Evolutionary conservation across 2,113 vertebrate species (phyloP).

Genomic region (Gavia stellata): DNA sequence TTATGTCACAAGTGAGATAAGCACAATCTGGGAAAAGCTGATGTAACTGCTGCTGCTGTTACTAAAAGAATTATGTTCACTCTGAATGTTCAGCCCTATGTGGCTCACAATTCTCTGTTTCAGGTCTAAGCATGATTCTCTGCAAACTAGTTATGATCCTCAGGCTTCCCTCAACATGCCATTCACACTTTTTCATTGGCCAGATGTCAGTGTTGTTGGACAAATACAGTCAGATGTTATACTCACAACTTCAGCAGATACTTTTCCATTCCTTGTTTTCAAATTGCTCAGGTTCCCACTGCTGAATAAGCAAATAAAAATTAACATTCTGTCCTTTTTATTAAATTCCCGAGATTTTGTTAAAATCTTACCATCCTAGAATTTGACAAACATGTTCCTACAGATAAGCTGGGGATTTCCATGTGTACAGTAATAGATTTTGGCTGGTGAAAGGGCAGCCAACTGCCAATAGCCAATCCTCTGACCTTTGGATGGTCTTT

Average conservation of each 20-base stretch:
- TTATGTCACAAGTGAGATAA: neutral
- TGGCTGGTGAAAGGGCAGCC: constrained; percentile 49
- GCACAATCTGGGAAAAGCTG: neutral
- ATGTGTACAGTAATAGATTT: constrained; percentile 67
- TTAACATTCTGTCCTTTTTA: neutral
- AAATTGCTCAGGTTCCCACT: neutral
- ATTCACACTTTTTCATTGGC: neutral
- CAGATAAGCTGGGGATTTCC: constrained; percentile 72
- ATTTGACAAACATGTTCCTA: neutral
- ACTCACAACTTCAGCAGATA: neutral
- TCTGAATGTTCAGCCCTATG: neutral
- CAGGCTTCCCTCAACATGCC: neutral
- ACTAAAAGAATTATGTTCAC: neutral
- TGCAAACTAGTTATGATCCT: neutral
- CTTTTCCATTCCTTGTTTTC: neutral
- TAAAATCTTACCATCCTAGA: neutral
- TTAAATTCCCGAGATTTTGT: neutral
- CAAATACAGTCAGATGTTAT: neutral
- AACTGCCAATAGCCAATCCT: constrained; percentile 49
- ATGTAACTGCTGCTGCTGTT: neutral
- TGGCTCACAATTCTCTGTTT: neutral
- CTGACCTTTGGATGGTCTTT: constrained; percentile 73
- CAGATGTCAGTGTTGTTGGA: neutral
- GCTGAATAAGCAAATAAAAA: neutral
- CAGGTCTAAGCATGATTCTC: neutral